Evolutionary conservation across 2,113 vertebrate species (phyloP).

Genomic region (Monarcha castaneiventris): DNA sequence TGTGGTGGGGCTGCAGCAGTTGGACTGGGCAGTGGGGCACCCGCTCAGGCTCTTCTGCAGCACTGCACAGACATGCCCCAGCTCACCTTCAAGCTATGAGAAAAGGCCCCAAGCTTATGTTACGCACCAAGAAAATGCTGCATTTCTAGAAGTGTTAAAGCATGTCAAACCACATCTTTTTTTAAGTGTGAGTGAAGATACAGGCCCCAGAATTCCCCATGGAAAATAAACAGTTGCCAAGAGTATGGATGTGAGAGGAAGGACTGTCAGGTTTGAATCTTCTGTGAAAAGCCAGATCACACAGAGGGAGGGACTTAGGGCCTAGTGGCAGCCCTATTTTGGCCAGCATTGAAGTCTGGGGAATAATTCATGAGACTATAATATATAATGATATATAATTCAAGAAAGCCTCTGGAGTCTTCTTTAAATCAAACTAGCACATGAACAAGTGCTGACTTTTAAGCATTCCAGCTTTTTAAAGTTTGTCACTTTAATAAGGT

Average conservation of each 20-base stretch:
- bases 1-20: not conserved
- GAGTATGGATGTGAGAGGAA: not conserved
- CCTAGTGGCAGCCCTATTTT: not conserved
- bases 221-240: not conserved
- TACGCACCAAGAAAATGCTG: not conserved
- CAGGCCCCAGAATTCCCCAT: not conserved
- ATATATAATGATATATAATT: not conserved
- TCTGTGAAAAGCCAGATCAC: not conserved
- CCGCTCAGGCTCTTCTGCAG: not conserved
- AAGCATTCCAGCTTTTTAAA: not conserved
- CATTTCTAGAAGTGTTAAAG: not conserved
- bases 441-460: not conserved
- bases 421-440: constrained; percentile 33
- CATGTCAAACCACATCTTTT: not conserved
- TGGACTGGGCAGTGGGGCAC: not conserved
- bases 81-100: not conserved
- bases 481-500: not conserved
- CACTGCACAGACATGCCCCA: fast-evolving
- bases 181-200: not conserved
- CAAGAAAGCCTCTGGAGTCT: not conserved
- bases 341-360: not conserved
- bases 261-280: not conserved
- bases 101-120: not conserved
- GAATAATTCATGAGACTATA: not conserved
- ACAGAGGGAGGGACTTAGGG: not conserved